Base-by-base conservation (phyloP, 1,140 invertebrate genomes). In the Diorhabda carinulata region DNA sequence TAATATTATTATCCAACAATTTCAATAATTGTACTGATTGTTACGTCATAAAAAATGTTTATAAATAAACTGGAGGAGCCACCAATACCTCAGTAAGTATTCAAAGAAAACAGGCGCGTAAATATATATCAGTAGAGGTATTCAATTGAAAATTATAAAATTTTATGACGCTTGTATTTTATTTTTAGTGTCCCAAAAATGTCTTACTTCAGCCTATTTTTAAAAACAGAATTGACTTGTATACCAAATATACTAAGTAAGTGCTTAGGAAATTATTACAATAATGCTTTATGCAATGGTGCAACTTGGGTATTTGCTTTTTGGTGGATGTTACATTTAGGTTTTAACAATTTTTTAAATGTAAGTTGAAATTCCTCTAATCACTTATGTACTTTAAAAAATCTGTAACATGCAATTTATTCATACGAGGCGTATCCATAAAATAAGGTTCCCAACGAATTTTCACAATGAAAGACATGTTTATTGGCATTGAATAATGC, bases 221-320 rank as follows among this genome's bases (percentile, higher is more conserved):
- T 64, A 10, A 64, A 64, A 52, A 64, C 47, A 3, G 62, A 64
- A 64, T 41, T 64, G 8, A 64, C 62, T 5, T 64, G 62, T 52
- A 64, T 64, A 45, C 62, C 62, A 64, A 64, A 47, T 8, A 6
- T 64, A 64, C 9, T 64, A 45, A 52, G 47, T 43, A 64, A 64
- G 5, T 64, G 47, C 25, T 25, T 64, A 5, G 62, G 62, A 9
- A 25, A 64, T 43, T 64, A 64, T 47, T 64, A 64, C 43, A 64
- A 64, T 10, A 64, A 64, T 41, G 43, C 62, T 52, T 64, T 64
- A 52, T n/a, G 43, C 6, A 64, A 64, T 41, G 62, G 62, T 47
- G 62, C 44, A 43, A 64, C 62, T 7, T 64, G 62, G 62, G 47
- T 64, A 6, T 64, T 64, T 52, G 47, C 43, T 25, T 64, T 64